Evolutionary conservation across 2,797 vertebrate genomes (phyloP).

Genomic region (Tamandua tetradactyla): DNA sequence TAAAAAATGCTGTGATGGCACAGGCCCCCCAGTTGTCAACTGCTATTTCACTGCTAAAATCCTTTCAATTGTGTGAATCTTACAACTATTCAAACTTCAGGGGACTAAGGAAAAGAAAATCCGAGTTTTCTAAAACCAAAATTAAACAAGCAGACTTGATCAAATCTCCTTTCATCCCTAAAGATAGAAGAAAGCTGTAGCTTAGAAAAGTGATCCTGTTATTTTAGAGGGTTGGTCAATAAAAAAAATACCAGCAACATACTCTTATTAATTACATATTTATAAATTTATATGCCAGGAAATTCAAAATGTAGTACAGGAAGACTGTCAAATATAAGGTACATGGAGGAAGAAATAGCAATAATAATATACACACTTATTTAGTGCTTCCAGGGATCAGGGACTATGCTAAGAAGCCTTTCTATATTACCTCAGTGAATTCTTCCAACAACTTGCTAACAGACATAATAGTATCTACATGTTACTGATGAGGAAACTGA

Average conservation of each 20-base stretch:
- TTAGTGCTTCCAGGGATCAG: background rate
- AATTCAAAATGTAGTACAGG: slow-evolving; percentile 37
- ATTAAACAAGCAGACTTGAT: slow-evolving; percentile 3
- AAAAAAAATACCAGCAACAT: slow-evolving; percentile 28
- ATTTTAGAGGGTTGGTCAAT: slow-evolving; percentile 19
- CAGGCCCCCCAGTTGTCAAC: background rate
- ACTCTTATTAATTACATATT: background rate
- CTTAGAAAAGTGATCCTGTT: background rate
- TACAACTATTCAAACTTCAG: background rate
- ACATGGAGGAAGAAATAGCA: background rate
- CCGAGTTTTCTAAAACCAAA: background rate
- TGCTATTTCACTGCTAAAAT: background rate
- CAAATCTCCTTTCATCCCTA: slow-evolving; percentile 3
- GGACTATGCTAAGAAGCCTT: background rate
- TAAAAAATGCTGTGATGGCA: background rate
- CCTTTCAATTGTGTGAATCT: background rate
- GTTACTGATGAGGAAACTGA: background rate
- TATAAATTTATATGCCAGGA: slow-evolving; percentile 9
- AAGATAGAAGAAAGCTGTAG: background rate
- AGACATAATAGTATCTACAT: background rate
- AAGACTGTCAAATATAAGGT: background rate
- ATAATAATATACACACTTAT: background rate
- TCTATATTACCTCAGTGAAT: background rate
- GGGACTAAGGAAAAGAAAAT: background rate
- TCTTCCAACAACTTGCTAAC: background rate